These are phyloP conservation scores for Prionailurus bengalensis DNA, from an alignment of 2,113 vertebrate genomes.

Conservation along the genomic window DNA sequence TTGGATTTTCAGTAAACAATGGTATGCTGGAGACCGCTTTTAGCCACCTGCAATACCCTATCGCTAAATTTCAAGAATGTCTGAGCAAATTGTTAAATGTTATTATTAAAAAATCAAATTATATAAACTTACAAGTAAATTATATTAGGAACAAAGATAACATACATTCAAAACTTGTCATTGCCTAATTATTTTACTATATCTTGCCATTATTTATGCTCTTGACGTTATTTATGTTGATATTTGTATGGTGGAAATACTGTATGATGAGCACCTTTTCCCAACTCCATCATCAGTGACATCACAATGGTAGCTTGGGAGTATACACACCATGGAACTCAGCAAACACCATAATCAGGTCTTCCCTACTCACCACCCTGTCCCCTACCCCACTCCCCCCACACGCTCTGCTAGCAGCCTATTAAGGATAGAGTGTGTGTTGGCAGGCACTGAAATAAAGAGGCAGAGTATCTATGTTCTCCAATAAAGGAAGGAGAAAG, in stretches of 20 bases:
- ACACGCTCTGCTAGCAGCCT: not conserved
- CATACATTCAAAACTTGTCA: not conserved
- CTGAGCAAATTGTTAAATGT: not conserved
- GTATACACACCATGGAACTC: not conserved
- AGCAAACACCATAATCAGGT: not conserved
- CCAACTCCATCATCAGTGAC: not conserved
- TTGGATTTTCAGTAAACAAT: not conserved
- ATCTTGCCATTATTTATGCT: not conserved
- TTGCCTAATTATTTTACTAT: conserved; percentile 23
- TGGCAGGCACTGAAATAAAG: not conserved
- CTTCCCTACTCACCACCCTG: not conserved
- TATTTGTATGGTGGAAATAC: not conserved
- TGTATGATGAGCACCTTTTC: not conserved
- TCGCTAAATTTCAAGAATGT: not conserved
- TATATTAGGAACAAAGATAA: not conserved
- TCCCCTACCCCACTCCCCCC: too few species aligned
- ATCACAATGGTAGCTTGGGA: not conserved
- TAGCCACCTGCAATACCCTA: not conserved
- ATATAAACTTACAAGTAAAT: conserved; percentile 27
- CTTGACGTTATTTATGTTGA: not conserved
- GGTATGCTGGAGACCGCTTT: not conserved
- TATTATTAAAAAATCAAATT: not conserved
- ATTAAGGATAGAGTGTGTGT: not conserved
- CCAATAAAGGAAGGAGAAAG: conserved; percentile 26
- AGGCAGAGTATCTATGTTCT: not conserved